Percentiles rank a stretch among this genome's conserved stretches.
Evolutionary conservation across 2,888 invertebrate species (phyloP).

Genomic region (Onchidella celtica): DNA sequence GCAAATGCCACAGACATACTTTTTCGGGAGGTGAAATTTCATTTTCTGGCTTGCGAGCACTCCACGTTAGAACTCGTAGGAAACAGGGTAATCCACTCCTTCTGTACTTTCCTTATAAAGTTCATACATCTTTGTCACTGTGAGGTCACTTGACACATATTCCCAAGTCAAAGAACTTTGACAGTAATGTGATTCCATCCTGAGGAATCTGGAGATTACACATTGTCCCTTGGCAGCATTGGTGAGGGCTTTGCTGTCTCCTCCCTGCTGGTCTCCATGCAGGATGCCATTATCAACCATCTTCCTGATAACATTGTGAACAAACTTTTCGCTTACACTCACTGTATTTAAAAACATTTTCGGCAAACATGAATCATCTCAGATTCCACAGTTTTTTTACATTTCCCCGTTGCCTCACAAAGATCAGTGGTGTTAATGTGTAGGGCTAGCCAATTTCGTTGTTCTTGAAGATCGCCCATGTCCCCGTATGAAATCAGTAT

Average conservation of each 20-base stretch:
- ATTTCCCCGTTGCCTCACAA: neutral
- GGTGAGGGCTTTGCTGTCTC: neutral
- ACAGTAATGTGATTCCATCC: neutral
- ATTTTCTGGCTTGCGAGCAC: neutral
- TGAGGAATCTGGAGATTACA: neutral
- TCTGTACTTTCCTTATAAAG: neutral
- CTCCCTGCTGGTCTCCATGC: neutral
- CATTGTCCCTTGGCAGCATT: neutral
- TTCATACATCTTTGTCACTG: neutral
- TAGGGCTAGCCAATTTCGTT: neutral
- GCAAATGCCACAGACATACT: neutral
- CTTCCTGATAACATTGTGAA: neutral
- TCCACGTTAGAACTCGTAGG: neutral
- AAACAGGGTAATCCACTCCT: neutral
- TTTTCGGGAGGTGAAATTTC: neutral
- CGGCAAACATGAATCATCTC: neutral
- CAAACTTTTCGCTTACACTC: neutral
- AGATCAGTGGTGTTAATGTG: neutral
- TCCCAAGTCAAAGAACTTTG: neutral
- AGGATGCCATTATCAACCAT: neutral
- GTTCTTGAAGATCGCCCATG: neutral
- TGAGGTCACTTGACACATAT: neutral
- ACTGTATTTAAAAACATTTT: neutral
- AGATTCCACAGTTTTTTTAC: neutral
- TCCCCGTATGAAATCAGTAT: neutral